phyloP scores from a whole-genome alignment of 2,888 invertebrate species.

The Coelinius sp. region DNA sequence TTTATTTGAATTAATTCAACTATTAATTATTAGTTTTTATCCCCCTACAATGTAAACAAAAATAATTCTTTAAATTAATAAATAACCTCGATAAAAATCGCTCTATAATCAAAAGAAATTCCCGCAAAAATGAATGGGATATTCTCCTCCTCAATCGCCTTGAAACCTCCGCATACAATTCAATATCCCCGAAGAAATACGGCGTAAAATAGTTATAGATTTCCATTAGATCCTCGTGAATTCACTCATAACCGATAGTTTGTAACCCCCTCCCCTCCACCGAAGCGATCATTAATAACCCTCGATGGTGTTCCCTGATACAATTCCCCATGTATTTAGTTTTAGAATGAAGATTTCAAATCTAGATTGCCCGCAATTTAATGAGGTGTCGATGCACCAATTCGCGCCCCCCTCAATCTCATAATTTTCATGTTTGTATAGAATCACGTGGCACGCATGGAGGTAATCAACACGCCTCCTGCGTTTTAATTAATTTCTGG shows the following conservation, averaged over 20 bases:
- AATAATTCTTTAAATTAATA: neutral
- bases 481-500: slow-evolving; percentile 49
- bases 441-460: slow-evolving; percentile 59
- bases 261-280: neutral
- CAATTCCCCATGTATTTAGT: neutral
- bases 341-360: slow-evolving; percentile 35
- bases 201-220: neutral
- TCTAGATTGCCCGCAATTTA: slow-evolving; percentile 41
- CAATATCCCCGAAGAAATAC: neutral
- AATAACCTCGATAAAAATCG: neutral
- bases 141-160: neutral
- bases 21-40: too few species aligned
- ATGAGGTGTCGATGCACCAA: slow-evolving; percentile 56
- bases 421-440: slow-evolving; percentile 57
- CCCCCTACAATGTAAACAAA: neutral
- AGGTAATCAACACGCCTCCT: slow-evolving; percentile 55
- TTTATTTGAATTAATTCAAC: too few species aligned
- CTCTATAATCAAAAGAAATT: neutral
- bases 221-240: slow-evolving; percentile 11
- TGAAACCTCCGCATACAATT: neutral
- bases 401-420: slow-evolving; percentile 43
- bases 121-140: too few species aligned
- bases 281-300: slow-evolving; percentile 7
- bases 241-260: neutral
- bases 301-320: neutral